Conservation (phyloP, 2,797 vertebrate species). For the Malacoraja senta region DNA sequence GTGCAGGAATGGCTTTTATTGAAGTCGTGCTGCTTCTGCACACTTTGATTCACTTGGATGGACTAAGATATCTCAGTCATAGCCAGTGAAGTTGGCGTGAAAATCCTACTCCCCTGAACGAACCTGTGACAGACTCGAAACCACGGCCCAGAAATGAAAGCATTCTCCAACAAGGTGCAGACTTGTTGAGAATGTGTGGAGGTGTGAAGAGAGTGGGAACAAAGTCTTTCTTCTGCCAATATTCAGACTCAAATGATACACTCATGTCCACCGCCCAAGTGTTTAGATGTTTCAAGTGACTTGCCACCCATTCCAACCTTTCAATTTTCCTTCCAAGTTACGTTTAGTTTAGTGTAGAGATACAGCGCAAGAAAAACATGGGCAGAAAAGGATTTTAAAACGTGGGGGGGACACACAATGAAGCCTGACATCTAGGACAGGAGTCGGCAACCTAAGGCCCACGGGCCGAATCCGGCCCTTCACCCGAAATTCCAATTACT, state of each 20-base stretch:
- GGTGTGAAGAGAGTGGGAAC: not conserved
- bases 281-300: not conserved
- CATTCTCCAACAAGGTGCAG: not conserved
- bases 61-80: not conserved
- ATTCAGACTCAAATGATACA: too few relatives aligned
- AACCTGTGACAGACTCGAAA: not conserved
- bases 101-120: not conserved
- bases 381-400: too few relatives aligned
- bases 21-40: not conserved
- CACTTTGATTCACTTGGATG: not conserved
- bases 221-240: not conserved
- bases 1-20: not conserved
- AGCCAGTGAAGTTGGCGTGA: not conserved
- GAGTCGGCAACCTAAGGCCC: too few relatives aligned
- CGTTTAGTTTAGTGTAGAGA: too few relatives aligned
- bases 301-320: not conserved
- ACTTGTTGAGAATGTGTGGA: not conserved
- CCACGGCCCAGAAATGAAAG: not conserved
- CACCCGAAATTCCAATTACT: too few relatives aligned
- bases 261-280: not conserved
- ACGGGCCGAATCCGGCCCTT: too few relatives aligned
- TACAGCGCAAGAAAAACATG: too few relatives aligned
- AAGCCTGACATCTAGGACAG: too few relatives aligned
- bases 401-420: too few relatives aligned
- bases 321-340: not conserved